Conservation (phyloP, 1,140 invertebrate genomes). For the Calephelis nemesis region DNA sequence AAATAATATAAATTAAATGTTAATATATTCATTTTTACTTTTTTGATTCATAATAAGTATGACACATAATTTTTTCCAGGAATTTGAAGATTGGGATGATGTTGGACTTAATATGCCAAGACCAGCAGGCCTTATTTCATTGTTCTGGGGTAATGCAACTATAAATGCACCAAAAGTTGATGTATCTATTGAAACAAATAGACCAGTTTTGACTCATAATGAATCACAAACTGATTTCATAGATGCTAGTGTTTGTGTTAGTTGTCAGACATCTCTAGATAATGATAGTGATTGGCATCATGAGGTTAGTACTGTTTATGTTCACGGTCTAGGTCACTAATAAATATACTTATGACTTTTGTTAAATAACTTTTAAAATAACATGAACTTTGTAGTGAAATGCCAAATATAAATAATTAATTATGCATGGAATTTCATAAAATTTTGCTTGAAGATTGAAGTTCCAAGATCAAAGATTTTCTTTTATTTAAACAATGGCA, state of each 20-base stretch:
- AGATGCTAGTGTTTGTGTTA: slow-evolving; percentile 60
- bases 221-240: slow-evolving; percentile 70
- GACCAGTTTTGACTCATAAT: slow-evolving; percentile 34
- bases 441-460: too few species aligned
- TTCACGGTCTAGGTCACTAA: too few species aligned
- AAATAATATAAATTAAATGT: too few species aligned
- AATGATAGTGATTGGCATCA: slow-evolving; percentile 66
- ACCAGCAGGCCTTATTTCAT: slow-evolving; percentile 86
- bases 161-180: slow-evolving; percentile 53
- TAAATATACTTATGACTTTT: too few species aligned
- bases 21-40: too few species aligned
- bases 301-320: slow-evolving; percentile 44
- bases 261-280: slow-evolving; percentile 58
- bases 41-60: too few species aligned
- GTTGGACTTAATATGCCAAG: slow-evolving; percentile 93
- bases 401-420: too few species aligned
- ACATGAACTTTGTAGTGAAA: too few species aligned
- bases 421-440: too few species aligned
- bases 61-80: slow-evolving; percentile 71
- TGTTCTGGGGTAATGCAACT: slow-evolving; percentile 84
- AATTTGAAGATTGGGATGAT: slow-evolving; percentile 97
- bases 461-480: too few species aligned
- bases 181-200: slow-evolving; percentile 43
- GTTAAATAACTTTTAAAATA: too few species aligned
- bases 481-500: too few species aligned